Evolutionary conservation across 2,113 vertebrate genomes (phyloP).

Genomic region (Thermophis baileyi): DNA sequence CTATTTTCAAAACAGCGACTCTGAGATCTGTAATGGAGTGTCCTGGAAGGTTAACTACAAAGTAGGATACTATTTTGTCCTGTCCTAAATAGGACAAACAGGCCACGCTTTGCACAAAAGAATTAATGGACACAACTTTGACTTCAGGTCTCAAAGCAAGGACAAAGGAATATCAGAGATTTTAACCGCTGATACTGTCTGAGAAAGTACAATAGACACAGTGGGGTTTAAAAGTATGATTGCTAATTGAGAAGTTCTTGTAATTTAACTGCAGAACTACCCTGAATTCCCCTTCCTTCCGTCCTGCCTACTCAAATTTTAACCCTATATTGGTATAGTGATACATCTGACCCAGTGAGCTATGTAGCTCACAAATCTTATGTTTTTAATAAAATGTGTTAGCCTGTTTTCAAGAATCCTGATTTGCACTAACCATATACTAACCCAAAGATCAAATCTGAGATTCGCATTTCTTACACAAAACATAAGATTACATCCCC

Average conservation of each 20-base stretch:
- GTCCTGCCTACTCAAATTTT: neutral
- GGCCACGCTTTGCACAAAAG: neutral
- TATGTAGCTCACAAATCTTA: neutral
- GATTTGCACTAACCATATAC: neutral
- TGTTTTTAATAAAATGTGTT: neutral
- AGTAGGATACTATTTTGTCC: neutral
- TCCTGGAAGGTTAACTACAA: neutral
- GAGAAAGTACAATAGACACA: neutral
- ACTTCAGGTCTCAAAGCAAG: neutral
- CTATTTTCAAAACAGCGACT: neutral
- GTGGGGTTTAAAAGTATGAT: neutral
- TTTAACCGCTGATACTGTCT: neutral
- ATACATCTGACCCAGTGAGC: neutral
- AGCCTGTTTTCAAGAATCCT: neutral
- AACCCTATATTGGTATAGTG: neutral
- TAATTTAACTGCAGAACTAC: neutral
- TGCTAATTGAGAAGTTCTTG: neutral
- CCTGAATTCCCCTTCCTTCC: neutral
- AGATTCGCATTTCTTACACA: neutral
- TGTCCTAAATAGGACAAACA: neutral
- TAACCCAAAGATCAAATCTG: neutral
- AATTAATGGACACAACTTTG: neutral
- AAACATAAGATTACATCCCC: fast-evolving
- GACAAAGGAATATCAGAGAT: neutral
- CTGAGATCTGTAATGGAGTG: neutral